Evolutionary conservation across 35 echinoderm and acorn worm species (phyloP).

Genomic region (Acanthaster planci): DNA sequence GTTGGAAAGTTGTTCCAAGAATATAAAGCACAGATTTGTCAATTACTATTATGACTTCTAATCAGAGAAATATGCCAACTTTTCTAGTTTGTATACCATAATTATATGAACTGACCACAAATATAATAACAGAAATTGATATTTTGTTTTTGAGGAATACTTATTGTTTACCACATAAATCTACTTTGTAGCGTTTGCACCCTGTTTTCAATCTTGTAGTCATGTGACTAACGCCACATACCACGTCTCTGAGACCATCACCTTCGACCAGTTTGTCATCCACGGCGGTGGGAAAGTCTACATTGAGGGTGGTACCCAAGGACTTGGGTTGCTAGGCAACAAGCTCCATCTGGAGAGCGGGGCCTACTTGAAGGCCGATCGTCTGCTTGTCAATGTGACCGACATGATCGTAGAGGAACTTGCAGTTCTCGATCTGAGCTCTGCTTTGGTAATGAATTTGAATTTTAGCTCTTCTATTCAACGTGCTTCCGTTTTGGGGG

Average conservation of each 20-base stretch:
- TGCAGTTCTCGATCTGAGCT: slow-evolving; percentile 63
- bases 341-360: slow-evolving; percentile 71
- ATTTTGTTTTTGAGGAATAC: too few relatives aligned
- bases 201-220: slow-evolving; percentile 14
- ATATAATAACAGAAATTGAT: too few relatives aligned
- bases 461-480: too few relatives aligned
- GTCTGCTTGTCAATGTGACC: slow-evolving; percentile 45
- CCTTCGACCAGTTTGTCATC: slow-evolving; percentile 54
- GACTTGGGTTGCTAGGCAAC: slow-evolving; percentile 57
- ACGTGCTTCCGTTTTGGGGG: too few relatives aligned
- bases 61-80: too few relatives aligned
- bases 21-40: too few relatives aligned
- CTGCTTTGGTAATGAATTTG: not conserved
- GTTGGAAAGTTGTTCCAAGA: too few relatives aligned
- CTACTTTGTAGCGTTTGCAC: not conserved
- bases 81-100: too few relatives aligned
- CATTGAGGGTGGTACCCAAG: slow-evolving; percentile 67
- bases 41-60: too few relatives aligned
- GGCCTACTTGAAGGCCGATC: slow-evolving; percentile 66
- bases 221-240: slow-evolving; percentile 66
- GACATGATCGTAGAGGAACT: slow-evolving; percentile 71
- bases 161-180: too few relatives aligned
- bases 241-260: slow-evolving; percentile 40
- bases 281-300: slow-evolving; percentile 70
- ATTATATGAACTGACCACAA: too few relatives aligned